Evolutionary conservation across 2,797 vertebrate species (phyloP).

Genomic region (Tokudaia tokunoshimensis): DNA sequence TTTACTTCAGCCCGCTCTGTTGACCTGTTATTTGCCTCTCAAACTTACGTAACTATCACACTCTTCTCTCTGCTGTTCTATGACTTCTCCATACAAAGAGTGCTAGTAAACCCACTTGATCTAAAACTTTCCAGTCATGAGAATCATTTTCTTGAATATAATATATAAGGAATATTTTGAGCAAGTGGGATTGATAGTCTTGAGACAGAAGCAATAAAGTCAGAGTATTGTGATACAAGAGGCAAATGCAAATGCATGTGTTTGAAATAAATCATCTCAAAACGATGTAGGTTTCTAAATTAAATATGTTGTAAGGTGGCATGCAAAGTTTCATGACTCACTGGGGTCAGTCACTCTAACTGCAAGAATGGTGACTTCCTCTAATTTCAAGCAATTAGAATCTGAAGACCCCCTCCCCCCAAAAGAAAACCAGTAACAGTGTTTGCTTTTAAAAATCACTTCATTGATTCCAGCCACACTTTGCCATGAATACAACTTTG

Average conservation of each 20-base stretch:
- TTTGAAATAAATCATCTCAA: conserved; percentile 20
- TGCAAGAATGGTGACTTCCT: conserved; percentile 10
- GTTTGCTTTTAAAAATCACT: conserved; percentile 14
- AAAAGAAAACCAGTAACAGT: background rate
- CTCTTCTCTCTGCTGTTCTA: background rate
- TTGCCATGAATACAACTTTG: conserved; percentile 71
- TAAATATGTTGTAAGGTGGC: background rate
- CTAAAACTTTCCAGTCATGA: background rate
- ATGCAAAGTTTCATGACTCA: background rate
- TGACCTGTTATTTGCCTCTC: background rate
- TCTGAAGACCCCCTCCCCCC: background rate
- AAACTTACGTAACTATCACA: background rate
- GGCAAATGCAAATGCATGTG: background rate
- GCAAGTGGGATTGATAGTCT: background rate
- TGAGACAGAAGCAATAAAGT: background rate
- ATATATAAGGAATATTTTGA: background rate
- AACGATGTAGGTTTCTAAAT: background rate
- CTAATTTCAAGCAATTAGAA: conserved; percentile 63
- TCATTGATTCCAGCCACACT: conserved; percentile 53
- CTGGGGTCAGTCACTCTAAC: background rate
- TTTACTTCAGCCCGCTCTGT: background rate
- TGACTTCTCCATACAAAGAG: background rate
- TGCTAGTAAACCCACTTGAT: background rate
- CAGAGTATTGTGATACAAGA: background rate
- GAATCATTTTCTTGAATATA: conserved; percentile 10